Evolutionary conservation across 2,113 vertebrate species (phyloP).

Genomic region (Myotis davidii): DNA sequence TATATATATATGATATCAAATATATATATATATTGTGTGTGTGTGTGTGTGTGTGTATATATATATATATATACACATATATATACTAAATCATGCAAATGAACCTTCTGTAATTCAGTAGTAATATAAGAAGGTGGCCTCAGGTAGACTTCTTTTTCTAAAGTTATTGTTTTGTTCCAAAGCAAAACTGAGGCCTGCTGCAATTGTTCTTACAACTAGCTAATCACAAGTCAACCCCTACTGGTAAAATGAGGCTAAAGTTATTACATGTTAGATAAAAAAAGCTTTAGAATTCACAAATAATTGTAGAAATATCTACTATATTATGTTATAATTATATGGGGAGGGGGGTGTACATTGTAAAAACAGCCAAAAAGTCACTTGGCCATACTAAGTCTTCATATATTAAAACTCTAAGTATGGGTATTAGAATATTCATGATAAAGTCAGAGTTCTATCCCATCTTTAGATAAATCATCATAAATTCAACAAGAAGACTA

Average conservation of each 20-base stretch:
- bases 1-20: too few relatives aligned
- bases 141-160: neutral
- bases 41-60: too few relatives aligned
- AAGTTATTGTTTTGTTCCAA: neutral
- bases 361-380: neutral
- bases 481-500: neutral
- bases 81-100: neutral
- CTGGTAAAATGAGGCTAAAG: slow-evolving; percentile 8
- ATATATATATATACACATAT: too few relatives aligned
- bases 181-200: neutral
- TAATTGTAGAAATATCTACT: slow-evolving; percentile 35
- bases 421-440: neutral
- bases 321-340: neutral
- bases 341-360: neutral
- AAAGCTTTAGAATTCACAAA: neutral
- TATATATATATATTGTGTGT: too few relatives aligned
- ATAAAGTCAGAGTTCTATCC: neutral
- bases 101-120: neutral
- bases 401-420: neutral
- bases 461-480: neutral
- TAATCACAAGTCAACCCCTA: neutral
- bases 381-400: neutral
- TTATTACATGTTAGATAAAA: neutral
- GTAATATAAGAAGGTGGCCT: neutral
- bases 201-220: neutral